Evolutionary conservation across 2,797 vertebrate species (phyloP).

Genomic region (Enteromius unitaeniatus): DNA sequence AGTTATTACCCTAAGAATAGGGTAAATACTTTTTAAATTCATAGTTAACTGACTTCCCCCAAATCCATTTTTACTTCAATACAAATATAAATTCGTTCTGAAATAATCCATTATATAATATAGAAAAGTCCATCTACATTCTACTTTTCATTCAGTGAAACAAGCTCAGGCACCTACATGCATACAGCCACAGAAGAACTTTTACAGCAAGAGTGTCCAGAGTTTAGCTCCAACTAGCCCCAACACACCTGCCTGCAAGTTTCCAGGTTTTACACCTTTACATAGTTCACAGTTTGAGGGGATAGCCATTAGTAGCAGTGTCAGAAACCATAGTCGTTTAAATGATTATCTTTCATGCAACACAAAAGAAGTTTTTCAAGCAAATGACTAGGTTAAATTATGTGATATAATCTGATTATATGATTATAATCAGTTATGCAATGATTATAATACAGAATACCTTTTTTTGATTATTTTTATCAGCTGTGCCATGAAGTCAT

Average conservation of each 20-base stretch:
- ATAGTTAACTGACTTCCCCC: constrained; percentile 6
- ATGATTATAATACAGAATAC: no score
- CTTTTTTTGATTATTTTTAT: no score
- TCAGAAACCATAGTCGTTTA: neutral
- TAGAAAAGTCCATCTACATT: constrained; percentile 51
- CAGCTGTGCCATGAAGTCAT: neutral
- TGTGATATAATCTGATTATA: neutral
- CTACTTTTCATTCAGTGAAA: constrained; percentile 38
- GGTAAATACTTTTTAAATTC: constrained; percentile 28
- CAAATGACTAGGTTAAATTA: no score
- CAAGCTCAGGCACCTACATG: constrained; percentile 32
- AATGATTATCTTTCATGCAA: neutral
- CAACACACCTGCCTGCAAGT: neutral
- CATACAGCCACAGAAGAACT: constrained; percentile 16
- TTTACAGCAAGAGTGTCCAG: neutral
- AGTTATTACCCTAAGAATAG: constrained; percentile 34
- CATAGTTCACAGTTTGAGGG: neutral
- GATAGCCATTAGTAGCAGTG: neutral
- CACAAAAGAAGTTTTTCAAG: neutral
- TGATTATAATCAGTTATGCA: neutral
- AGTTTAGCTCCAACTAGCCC: neutral
- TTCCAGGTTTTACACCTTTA: neutral
- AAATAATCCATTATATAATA: constrained; percentile 50
- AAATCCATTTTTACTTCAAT: constrained; percentile 49
- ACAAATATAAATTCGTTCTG: constrained; percentile 62